A percentile compares a stretch with the other conserved stretches of the same genome.
Evolutionary conservation across 2,888 invertebrate genomes (phyloP).

Genomic region (Invenusta paracnida): DNA sequence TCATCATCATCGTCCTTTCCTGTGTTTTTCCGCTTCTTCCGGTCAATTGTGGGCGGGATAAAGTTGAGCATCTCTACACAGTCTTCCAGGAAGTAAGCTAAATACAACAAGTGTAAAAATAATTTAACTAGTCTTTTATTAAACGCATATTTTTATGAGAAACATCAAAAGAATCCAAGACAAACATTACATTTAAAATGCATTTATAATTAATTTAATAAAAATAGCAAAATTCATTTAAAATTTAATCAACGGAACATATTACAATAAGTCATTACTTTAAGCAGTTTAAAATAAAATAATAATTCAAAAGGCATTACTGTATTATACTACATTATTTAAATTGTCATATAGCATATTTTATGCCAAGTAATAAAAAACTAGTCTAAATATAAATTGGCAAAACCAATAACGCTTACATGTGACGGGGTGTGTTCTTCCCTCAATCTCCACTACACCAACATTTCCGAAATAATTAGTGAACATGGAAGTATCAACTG

Average conservation of each 20-base stretch:
- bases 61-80: constrained; percentile 80
- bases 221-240: too few species aligned
- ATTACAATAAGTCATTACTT: too few species aligned
- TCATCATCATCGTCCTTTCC: constrained; percentile 66
- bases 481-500: constrained; percentile 87
- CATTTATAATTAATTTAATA: neutral
- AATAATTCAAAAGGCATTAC: too few species aligned
- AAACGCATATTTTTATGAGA: too few species aligned
- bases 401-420: constrained; percentile 51
- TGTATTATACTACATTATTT: too few species aligned
- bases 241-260: too few species aligned
- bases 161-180: neutral
- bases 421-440: constrained; percentile 78
- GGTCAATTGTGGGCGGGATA: constrained; percentile 63
- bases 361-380: too few species aligned
- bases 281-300: too few species aligned
- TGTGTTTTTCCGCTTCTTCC: constrained; percentile 65
- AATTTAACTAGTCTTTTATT: too few species aligned
- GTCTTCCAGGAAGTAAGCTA: constrained; percentile 87
- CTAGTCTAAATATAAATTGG: too few species aligned
- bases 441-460: constrained; percentile 82
- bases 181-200: neutral
- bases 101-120: constrained; percentile 32
- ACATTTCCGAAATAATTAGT: constrained; percentile 83
- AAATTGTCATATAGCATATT: too few species aligned